Conservation (phyloP, 2,113 vertebrate genomes). For the Cyanoramphus novaezelandiae region DNA sequence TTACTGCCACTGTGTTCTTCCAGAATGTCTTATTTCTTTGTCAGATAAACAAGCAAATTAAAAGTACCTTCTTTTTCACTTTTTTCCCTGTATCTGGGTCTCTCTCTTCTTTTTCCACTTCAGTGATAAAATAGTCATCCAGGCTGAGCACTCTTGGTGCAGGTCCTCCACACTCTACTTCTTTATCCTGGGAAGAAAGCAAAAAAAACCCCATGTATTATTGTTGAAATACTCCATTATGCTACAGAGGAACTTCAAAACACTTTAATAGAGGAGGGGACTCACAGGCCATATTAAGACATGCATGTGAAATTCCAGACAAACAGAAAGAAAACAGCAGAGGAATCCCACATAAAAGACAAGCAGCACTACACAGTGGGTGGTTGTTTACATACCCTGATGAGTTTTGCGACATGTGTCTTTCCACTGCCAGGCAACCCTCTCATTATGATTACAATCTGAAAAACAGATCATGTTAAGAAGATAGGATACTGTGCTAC, state of each 20-base stretch:
- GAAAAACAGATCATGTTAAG: slow-evolving; percentile 45
- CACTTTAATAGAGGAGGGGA: neutral
- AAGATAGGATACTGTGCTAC: neutral
- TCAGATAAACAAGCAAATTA: neutral
- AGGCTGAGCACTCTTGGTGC: slow-evolving; percentile 94
- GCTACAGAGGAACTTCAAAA: neutral
- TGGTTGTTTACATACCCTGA: slow-evolving; percentile 82
- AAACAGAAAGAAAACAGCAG: neutral
- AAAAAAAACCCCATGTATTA: neutral
- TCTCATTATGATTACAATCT: slow-evolving; percentile 99
- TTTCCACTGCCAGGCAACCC: slow-evolving; percentile 97
- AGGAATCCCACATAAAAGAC: neutral
- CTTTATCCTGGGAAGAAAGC: slow-evolving; percentile 86
- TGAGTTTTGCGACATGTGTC: slow-evolving; percentile 97
- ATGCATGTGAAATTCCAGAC: neutral
- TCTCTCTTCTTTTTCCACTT: slow-evolving; percentile 93
- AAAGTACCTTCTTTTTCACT: slow-evolving; percentile 90
- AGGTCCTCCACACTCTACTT: slow-evolving; percentile 95
- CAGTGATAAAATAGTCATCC: slow-evolving; percentile 98
- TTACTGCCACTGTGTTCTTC: neutral
- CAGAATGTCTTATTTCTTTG: neutral
- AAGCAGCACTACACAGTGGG: neutral
- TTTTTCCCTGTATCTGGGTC: slow-evolving; percentile 94
- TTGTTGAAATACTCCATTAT: neutral
- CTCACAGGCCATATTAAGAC: neutral